Conservation (phyloP, 2,888 invertebrate species). For the Pseudococcus jackbeardsleyi region DNA sequence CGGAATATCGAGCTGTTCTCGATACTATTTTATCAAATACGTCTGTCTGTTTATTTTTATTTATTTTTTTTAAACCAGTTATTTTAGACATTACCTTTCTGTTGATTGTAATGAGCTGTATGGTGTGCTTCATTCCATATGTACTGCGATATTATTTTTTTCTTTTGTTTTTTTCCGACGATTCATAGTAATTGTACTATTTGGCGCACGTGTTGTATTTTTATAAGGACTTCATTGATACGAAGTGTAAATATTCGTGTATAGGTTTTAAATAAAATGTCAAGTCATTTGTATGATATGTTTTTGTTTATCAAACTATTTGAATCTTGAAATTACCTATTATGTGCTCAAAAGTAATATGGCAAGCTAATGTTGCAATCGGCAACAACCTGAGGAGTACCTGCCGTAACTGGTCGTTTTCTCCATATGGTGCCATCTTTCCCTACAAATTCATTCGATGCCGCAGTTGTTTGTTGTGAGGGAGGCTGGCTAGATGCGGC, state of each 20-base stretch:
- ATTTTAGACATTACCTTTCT: neutral
- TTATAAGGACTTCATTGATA: neutral
- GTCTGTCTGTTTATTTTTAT: neutral
- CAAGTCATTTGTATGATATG: slow-evolving; percentile 22
- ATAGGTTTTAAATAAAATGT: slow-evolving; percentile 48
- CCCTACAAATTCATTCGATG: too few species aligned
- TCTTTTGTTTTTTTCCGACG: neutral
- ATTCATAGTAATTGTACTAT: slow-evolving; percentile 13
- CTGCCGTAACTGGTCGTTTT: too few species aligned
- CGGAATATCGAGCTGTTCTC: neutral
- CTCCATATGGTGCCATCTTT: too few species aligned
- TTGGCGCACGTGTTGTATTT: slow-evolving; percentile 25
- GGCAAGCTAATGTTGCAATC: too few species aligned
- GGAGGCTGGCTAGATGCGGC: too few species aligned
- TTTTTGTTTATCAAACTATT: neutral
- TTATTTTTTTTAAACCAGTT: slow-evolving; percentile 9
- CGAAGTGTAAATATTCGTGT: slow-evolving; percentile 35
- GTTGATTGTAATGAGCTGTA: neutral
- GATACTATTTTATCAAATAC: neutral
- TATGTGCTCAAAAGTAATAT: too few species aligned
- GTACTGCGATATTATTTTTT: slow-evolving; percentile 31
- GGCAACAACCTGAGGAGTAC: too few species aligned
- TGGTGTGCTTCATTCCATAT: slow-evolving; percentile 45
- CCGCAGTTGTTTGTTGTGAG: too few species aligned
- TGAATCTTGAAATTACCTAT: too few species aligned